Conservation (phyloP, 2,797 vertebrate species). For the Coendou prehensilis region DNA sequence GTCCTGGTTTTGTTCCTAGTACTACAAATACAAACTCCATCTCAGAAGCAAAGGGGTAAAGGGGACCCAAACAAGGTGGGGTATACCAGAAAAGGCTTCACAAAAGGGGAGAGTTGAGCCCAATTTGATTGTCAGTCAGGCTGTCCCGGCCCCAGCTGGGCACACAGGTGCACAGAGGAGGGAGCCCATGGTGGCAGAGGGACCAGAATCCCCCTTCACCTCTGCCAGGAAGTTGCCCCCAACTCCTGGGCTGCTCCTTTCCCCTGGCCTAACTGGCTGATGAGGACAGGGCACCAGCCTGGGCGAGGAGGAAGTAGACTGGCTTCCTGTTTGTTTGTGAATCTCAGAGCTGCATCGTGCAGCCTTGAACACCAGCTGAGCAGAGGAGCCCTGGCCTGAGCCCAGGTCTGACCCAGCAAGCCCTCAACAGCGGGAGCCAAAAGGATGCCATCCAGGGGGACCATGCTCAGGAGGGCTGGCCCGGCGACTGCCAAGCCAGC, state of each 20-base stretch:
- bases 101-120: neutral
- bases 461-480: accelerated
- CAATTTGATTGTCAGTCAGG: neutral
- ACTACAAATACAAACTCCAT: neutral
- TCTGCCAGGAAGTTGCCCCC: slow-evolving; percentile 59
- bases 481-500: neutral
- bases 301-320: slow-evolving; percentile 82
- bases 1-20: neutral
- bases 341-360: slow-evolving; percentile 59
- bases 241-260: slow-evolving; percentile 38
- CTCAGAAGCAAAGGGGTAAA: neutral
- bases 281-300: slow-evolving; percentile 56
- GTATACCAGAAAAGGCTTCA: neutral
- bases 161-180: neutral
- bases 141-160: neutral
- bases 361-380: neutral
- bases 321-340: slow-evolving; percentile 87
- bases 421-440: neutral
- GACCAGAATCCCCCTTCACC: neutral
- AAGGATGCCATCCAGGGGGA: neutral
- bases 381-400: neutral
- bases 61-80: neutral
- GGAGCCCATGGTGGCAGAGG: neutral
- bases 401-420: neutral
- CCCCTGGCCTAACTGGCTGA: slow-evolving; percentile 16